A percentile compares a stretch with the other conserved stretches of the same genome.
phyloP scores from a whole-genome alignment of 1,140 invertebrate species.

The Brachionus manjavacas region DNA sequence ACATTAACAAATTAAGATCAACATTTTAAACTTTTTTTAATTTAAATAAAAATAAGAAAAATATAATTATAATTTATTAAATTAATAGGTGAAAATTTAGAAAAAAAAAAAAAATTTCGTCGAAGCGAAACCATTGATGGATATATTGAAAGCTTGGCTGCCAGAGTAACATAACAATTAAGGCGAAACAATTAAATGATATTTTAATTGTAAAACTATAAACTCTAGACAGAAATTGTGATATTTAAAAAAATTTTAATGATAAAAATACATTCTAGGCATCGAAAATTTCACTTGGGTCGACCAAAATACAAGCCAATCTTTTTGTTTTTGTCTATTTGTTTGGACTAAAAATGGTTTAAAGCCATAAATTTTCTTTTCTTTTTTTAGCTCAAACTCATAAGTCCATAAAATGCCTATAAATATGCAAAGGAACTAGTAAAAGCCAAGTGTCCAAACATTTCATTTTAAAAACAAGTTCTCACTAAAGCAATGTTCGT shows the following conservation, averaged over 20 bases:
- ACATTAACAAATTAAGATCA: background rate
- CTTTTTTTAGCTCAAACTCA: background rate
- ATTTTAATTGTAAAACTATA: background rate
- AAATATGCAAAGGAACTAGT: background rate
- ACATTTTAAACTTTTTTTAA: background rate
- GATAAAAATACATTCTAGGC: background rate
- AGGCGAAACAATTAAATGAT: background rate
- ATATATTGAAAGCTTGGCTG: background rate
- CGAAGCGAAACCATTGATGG: background rate
- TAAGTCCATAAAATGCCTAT: background rate
- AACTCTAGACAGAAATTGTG: background rate
- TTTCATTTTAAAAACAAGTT: background rate
- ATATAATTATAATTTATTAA: too few species aligned
- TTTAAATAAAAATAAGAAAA: background rate
- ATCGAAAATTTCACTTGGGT: background rate
- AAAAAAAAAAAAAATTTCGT: background rate
- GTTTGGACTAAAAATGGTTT: background rate
- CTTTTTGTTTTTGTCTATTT: background rate
- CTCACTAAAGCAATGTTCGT: background rate
- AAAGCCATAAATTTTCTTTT: background rate
- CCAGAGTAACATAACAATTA: background rate
- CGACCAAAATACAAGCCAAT: background rate
- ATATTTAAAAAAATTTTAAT: background rate
- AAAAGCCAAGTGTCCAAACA: background rate
- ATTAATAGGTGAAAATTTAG: background rate